These are phyloP conservation scores for Ceriagrion tenellum DNA, from an alignment of 2,888 invertebrate genomes.

Conservation along the genomic window DNA sequence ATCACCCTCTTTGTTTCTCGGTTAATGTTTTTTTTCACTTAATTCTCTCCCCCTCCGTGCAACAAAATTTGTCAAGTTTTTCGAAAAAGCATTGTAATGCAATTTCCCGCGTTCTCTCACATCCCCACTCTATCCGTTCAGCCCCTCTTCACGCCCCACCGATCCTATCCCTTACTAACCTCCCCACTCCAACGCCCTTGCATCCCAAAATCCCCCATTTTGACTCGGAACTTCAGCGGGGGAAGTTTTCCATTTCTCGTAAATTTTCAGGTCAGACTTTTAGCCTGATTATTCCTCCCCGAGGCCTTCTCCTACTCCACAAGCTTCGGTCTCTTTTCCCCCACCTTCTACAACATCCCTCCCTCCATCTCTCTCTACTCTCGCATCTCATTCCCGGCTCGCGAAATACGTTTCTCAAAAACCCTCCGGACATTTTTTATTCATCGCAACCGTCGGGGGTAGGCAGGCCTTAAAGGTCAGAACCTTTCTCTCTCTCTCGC, in stretches of 20 bases:
- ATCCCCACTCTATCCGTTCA: not conserved
- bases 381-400: not conserved
- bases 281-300: conserved; percentile 43
- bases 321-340: too few relatives aligned
- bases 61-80: not conserved
- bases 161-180: too few relatives aligned
- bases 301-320: not conserved
- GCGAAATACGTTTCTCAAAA: conserved; percentile 7
- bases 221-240: not conserved
- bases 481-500: not conserved
- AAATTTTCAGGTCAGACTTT: conserved; percentile 48
- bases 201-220: not conserved
- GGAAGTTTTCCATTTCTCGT: conserved; percentile 39
- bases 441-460: not conserved
- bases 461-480: not conserved
- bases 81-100: conserved; percentile 16
- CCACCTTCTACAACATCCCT: too few relatives aligned
- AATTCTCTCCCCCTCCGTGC: not conserved
- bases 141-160: too few relatives aligned
- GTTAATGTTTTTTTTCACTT: not conserved
- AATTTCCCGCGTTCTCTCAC: not conserved
- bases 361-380: not conserved
- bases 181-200: not conserved
- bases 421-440: not conserved
- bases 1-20: not conserved